Conservation (phyloP, 1,140 invertebrate species). For the Limonius californicus region DNA sequence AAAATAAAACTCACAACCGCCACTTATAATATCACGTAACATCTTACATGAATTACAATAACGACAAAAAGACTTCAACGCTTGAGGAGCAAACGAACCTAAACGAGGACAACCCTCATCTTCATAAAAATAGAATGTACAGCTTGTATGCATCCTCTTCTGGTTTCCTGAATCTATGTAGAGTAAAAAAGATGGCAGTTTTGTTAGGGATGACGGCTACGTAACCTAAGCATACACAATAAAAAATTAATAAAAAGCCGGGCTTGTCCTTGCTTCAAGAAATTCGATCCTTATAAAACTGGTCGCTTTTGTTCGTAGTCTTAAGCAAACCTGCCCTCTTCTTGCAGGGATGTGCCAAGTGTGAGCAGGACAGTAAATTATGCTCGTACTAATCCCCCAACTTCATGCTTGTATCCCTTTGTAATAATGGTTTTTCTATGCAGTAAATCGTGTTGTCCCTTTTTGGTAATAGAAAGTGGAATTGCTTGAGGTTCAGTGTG, state of each 20-base stretch:
- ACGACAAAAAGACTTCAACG: conserved; percentile 4
- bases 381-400: conserved; percentile 1
- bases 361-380: neutral
- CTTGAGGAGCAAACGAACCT: neutral
- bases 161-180: too few species aligned
- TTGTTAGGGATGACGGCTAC: neutral
- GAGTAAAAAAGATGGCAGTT: neutral
- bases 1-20: conserved; percentile 11
- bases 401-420: neutral
- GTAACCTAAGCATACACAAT: neutral
- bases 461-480: neutral
- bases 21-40: conserved; percentile 13
- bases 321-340: conserved; percentile 7
- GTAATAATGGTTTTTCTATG: neutral
- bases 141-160: too few species aligned
- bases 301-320: neutral
- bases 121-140: neutral
- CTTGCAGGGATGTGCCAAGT: neutral
- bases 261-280: neutral
- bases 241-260: conserved; percentile 10
- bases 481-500: too few species aligned
- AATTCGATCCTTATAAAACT: conserved; percentile 8
- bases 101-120: neutral
- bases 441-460: neutral
- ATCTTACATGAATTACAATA: conserved; percentile 12